Conservation (phyloP, 2,113 vertebrate species). For the Dromiciops gliroides region DNA sequence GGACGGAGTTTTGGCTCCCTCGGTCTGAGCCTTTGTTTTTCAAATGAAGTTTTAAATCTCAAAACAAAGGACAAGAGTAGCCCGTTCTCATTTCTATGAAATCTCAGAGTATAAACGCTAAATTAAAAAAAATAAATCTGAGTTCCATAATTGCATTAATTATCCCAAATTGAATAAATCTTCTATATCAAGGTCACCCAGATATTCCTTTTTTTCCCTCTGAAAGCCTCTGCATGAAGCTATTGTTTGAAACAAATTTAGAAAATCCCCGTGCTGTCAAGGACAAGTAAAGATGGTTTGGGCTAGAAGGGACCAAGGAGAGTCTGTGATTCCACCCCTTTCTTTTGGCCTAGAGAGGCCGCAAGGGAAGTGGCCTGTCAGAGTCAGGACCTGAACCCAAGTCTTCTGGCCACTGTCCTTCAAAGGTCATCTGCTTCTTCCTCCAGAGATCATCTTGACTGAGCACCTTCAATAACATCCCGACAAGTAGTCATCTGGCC, state of each 20-base stretch:
- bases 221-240: not conserved
- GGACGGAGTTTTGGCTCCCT: not conserved
- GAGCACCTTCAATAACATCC: not conserved
- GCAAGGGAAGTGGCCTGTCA: not conserved
- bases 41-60: not conserved
- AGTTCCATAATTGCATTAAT: not conserved
- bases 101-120: not conserved
- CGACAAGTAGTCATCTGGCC: not conserved
- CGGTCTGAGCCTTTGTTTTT: not conserved
- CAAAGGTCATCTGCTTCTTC: too few species aligned
- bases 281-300: too few species aligned
- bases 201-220: not conserved
- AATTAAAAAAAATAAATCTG: not conserved
- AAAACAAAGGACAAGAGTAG: not conserved
- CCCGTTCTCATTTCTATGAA: not conserved
- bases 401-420: not conserved
- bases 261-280: not conserved
- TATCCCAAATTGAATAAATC: not conserved
- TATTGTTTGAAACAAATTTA: not conserved
- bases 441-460: not conserved
- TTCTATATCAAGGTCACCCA: not conserved
- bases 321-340: too few species aligned
- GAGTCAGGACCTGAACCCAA: not conserved
- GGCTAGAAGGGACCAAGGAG: too few species aligned
- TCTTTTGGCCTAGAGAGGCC: not conserved